Conservation (phyloP, 2,888 invertebrate species). For the Pogonocherus hispidulus region DNA sequence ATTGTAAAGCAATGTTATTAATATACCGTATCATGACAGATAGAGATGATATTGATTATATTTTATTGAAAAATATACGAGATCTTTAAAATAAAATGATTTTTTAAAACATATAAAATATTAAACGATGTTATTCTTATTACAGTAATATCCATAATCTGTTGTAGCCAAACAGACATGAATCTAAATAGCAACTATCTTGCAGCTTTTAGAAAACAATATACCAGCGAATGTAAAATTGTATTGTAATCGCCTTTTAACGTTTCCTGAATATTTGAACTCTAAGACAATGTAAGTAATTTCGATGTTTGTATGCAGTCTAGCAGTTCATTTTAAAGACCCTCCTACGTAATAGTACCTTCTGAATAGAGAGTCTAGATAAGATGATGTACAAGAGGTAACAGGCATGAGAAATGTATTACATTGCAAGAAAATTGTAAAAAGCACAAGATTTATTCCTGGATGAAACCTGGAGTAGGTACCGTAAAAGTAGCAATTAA, state of each 20-base stretch:
- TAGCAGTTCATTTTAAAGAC: constrained; percentile 14
- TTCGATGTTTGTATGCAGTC: neutral
- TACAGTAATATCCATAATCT: too few species aligned
- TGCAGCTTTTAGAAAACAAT: neutral
- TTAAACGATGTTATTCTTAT: too few species aligned
- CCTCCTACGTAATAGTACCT: neutral
- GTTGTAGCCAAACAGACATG: too few species aligned
- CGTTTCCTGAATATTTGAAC: constrained; percentile 3
- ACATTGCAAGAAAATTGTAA: too few species aligned
- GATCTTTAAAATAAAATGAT: neutral
- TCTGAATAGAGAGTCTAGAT: constrained; percentile 32
- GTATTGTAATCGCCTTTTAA: neutral
- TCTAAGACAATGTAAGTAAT: constrained; percentile 11
- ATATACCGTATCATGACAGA: neutral
- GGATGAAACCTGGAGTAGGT: too few species aligned
- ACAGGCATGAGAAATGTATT: too few species aligned
- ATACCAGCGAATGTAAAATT: neutral
- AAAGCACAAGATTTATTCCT: too few species aligned
- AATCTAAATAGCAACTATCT: neutral
- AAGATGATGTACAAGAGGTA: constrained; percentile 46
- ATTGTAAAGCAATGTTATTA: neutral
- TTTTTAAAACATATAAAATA: too few species aligned
- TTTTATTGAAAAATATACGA: neutral
- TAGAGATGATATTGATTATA: neutral
- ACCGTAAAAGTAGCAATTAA: too few species aligned